Base-by-base conservation (phyloP, 2,888 invertebrate genomes). In the Caenorhabditis sp. region DNA sequence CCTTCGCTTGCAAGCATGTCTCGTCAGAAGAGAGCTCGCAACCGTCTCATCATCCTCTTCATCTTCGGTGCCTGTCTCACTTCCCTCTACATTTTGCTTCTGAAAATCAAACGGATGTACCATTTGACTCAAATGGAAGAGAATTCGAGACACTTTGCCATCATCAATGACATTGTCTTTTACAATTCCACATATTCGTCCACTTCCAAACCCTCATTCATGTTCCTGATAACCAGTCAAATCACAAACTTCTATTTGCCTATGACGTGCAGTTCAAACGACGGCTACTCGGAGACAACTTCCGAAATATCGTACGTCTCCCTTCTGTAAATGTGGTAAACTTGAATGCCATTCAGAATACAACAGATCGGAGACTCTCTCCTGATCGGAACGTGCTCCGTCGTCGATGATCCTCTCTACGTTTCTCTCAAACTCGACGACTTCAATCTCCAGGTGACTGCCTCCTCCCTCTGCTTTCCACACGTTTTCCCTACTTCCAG, bases 121-220 rank as follows among this genome's bases (percentile, higher is more conserved):
- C 70, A 63, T 63, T 53, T 77, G 22, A 22, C 59, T 2, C 66
- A 72, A 62, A 32, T 77, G 61, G 77, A 77, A n/a, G 61, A 59
- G 32, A 66, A 77, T 37, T 77, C 77, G 7, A 37, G 55, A n/a
- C 66, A 72, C 20, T 68, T 63, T 39, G 77, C 72, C 17, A 70
- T 72, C 45, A 46, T 77, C 13, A 61, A 71, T 37, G 77, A 71
- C 45, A 65, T 72, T 45, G 52, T 72, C 2, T 59, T 62, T 17
- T 77, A 72, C 45, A 77, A 77, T 62, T 55, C 65, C 13, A 66
- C 66, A 17, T 61, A 58, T 77, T 59, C 77, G n/a, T n/a, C 39
- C 4, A 30, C 50, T 41, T 43, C 41, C 5, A 65, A 63, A 50
- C 55, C 75, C 0, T 50, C 45, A 15, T 70, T 63, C n/a, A 71